Conservation (phyloP, 2,888 invertebrate genomes). For the Amaurobius ferox region DNA sequence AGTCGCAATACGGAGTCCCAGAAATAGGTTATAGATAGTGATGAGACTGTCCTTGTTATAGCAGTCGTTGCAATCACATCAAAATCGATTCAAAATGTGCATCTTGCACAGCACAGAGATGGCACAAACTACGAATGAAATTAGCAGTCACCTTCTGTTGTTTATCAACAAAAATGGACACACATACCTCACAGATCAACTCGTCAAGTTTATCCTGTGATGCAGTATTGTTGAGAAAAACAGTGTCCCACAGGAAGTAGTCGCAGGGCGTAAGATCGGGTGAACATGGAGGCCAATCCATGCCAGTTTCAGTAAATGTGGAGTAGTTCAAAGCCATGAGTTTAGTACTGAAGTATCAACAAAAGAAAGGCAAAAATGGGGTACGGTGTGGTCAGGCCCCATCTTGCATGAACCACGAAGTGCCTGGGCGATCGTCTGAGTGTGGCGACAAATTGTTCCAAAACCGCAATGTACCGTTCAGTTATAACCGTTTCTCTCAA, state of each 20-base stretch:
- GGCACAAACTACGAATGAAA: no score
- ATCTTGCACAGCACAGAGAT: no score
- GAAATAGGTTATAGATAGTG: no score
- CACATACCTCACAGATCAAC: neutral
- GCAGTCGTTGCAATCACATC: no score
- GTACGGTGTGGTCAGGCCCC: neutral
- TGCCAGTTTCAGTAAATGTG: constrained; percentile 15
- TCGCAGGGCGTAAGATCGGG: neutral
- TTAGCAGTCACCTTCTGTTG: no score
- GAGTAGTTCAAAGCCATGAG: neutral
- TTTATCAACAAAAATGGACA: neutral
- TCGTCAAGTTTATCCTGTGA: neutral
- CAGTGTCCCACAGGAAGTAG: constrained; percentile 13
- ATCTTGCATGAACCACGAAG: neutral
- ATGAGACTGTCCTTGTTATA: no score
- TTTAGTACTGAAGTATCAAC: neutral
- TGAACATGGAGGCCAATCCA: neutral
- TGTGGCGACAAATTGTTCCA: constrained; percentile 5
- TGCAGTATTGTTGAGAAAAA: neutral
- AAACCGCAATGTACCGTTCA: constrained; percentile 1
- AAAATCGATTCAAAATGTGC: no score
- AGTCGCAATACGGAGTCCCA: no score
- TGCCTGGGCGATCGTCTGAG: neutral
- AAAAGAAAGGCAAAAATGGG: neutral
- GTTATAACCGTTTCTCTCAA: neutral